A percentile compares a stretch with the other conserved stretches of the same genome.
phyloP scores from a whole-genome alignment of 2,797 vertebrate species.

The Coregonus sp. region DNA sequence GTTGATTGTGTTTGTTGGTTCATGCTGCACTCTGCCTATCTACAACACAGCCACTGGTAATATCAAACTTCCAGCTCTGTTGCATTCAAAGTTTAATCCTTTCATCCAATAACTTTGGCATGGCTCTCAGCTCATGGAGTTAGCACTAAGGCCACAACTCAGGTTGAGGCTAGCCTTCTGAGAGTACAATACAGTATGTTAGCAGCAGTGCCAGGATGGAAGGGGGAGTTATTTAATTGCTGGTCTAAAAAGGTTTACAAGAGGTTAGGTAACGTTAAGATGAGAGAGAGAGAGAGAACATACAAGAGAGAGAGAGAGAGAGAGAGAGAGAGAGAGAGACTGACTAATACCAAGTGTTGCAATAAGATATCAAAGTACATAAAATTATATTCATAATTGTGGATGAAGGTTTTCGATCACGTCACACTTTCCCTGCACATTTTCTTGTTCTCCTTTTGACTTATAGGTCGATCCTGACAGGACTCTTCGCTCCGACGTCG shows the following conservation, averaged over 20 bases:
- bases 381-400: background rate
- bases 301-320: constrained; percentile 31
- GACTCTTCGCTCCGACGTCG: constrained; percentile 91
- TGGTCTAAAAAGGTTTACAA: constrained; percentile 35
- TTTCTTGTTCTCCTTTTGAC: background rate
- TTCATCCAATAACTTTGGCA: background rate
- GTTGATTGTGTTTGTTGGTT: too few species aligned
- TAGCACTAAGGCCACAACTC: background rate
- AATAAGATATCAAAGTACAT: too few species aligned
- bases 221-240: constrained; percentile 58
- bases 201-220: constrained; percentile 24
- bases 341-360: too few species aligned
- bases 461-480: constrained; percentile 93
- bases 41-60: too few species aligned
- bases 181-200: background rate
- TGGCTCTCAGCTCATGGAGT: background rate
- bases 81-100: background rate
- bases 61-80: background rate
- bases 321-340: constrained; percentile 44
- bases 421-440: background rate
- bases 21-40: background rate
- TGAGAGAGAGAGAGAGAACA: constrained; percentile 14
- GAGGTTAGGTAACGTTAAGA: constrained; percentile 45
- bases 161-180: background rate
- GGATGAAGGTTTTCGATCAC: background rate